Evolutionary conservation across 1,140 invertebrate genomes (phyloP), one percentile per base, ranked within the genome.

Genomic region (Drosophila tani): DNA sequence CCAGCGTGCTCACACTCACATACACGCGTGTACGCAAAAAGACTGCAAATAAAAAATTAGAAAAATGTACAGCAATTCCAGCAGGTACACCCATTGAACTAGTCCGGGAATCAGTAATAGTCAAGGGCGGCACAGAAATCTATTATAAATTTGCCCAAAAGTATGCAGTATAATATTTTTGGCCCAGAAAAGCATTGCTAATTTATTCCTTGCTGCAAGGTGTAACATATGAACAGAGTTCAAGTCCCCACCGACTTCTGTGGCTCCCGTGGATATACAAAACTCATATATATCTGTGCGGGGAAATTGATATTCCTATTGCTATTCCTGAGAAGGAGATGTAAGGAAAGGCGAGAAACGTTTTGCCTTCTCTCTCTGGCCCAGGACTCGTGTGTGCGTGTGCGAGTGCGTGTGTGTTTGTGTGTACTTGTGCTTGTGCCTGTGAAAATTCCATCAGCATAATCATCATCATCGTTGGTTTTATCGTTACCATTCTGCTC

Each of bases 301-400:
- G 55, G 79, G 82, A 86, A 82, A 86, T 85, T 85, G 79, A 85
- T 86, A 86, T 86, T 86, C 82, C 81, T 86, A 79, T 86, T 86
- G 81, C 75, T 40, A 17, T 82, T 78, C 83, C 81, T 75, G 78
- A 79, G 82, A 56, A 40, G 35, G 21, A 38, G 51, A 15, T 40
- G 35, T 56, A n/a, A 40, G 3, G 53, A 56, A 56, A 12, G 35
- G 9, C 35, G 14, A 24, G 14, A 21, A 56, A 56, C 53, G 53
- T 56, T 56, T n/a, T 24, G 53, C 53, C 19, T 24, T 64, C 56
- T 74, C 51, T 65, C 65, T 75, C 59, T 79, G 49, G 58, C 49
- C 32, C 45, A 17, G 55, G 32, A 17, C 29, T 50, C 35, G 38
- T 71, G 19, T 50, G 50, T 62, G 49, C n/a, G 41, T 64, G 58